These are phyloP conservation scores for Lindbergichthys nudifrons DNA, from an alignment of 2,797 vertebrate genomes.

Conservation along the genomic window DNA sequence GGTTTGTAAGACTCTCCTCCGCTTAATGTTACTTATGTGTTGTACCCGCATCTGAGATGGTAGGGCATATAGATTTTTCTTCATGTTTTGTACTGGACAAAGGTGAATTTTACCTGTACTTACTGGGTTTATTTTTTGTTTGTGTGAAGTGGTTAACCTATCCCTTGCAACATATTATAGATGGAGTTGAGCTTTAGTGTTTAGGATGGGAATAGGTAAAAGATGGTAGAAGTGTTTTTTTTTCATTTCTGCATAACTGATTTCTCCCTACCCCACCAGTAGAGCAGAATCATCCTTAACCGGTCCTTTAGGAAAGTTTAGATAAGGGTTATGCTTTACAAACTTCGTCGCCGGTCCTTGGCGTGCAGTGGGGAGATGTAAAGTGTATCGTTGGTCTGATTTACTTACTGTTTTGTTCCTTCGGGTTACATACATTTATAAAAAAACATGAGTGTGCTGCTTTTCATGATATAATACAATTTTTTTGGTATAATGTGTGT, in stretches of 20 bases:
- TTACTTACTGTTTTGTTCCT: conserved; percentile 58
- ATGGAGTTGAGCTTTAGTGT: conserved; percentile 74
- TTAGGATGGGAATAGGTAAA: conserved; percentile 74
- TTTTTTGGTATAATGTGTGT: conserved; percentile 54
- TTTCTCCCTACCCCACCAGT: conserved; percentile 22
- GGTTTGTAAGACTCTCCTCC: conserved; percentile 74
- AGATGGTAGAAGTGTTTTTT: conserved; percentile 50
- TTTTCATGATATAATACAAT: conserved; percentile 73
- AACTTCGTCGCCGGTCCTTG: conserved; percentile 53
- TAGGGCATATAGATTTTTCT: conserved; percentile 78
- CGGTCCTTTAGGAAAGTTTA: conserved; percentile 46
- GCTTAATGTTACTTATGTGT: conserved; percentile 76
- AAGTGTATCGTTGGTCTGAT: conserved; percentile 53
- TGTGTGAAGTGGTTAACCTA: conserved; percentile 72
- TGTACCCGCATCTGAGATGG: conserved; percentile 78
- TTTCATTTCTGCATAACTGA: conserved; percentile 42
- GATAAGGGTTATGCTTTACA: conserved; percentile 36
- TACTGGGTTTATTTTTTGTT: conserved; percentile 53
- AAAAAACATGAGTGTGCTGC: conserved; percentile 72
- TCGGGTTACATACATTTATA: conserved; percentile 63
- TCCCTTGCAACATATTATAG: conserved; percentile 69
- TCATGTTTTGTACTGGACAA: conserved; percentile 86
- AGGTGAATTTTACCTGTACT: conserved; percentile 87
- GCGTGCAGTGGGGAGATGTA: conserved; percentile 60
- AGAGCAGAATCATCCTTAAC: conserved; percentile 42